These are phyloP conservation scores for Cydia splendana DNA, from an alignment of 1,140 invertebrate genomes.

Conservation along the genomic window DNA sequence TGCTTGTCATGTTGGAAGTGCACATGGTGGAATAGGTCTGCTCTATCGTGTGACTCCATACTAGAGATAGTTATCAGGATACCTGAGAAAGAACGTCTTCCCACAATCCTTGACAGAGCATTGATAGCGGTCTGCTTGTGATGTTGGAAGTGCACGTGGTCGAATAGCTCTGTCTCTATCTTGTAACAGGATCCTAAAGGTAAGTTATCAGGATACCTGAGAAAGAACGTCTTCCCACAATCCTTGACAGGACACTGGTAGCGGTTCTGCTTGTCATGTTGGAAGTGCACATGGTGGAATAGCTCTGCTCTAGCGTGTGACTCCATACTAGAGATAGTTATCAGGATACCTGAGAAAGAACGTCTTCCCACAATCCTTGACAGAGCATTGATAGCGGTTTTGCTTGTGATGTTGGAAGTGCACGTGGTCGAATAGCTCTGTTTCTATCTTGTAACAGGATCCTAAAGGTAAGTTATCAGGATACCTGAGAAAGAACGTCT, in stretches of 20 bases:
- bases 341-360: constrained; percentile 46
- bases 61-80: background rate
- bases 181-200: background rate
- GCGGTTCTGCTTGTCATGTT: constrained; percentile 55
- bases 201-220: background rate
- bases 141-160: constrained; percentile 68
- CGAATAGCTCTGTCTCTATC: constrained; percentile 68
- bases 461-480: background rate
- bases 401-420: constrained; percentile 70
- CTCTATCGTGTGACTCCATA: too few relatives aligned
- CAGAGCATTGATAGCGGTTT: constrained; percentile 63
- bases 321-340: too few relatives aligned
- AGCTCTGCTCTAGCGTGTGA: too few relatives aligned
- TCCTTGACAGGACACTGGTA: constrained; percentile 64
- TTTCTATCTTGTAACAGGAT: constrained; percentile 45
- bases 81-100: constrained; percentile 58
- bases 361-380: constrained; percentile 63
- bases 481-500: constrained; percentile 68
- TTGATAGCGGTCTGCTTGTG: constrained; percentile 62
- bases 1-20: constrained; percentile 70
- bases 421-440: constrained; percentile 70
- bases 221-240: constrained; percentile 68
- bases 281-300: constrained; percentile 73
- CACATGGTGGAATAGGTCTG: constrained; percentile 32
- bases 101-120: constrained; percentile 63